Conservation (phyloP, 2,888 invertebrate species). For the Anodontia alba region DNA sequence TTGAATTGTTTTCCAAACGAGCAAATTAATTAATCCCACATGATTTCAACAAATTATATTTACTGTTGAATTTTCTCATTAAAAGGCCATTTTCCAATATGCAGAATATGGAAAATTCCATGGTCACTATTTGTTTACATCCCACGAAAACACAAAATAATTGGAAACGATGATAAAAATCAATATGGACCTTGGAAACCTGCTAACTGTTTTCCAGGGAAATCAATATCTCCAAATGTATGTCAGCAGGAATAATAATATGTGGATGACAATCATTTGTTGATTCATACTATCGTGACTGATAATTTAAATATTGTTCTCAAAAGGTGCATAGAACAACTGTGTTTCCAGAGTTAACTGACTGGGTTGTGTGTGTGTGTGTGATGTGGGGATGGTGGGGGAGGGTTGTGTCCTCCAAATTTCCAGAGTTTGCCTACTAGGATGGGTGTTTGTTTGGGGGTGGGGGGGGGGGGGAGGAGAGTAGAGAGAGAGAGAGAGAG, state of each 20-base stretch:
- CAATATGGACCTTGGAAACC: not conserved
- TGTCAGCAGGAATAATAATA: not conserved
- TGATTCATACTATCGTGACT: too few relatives aligned
- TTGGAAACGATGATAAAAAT: not conserved
- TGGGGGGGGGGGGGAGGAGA: too few relatives aligned
- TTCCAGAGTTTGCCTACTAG: too few relatives aligned
- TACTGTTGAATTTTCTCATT: not conserved
- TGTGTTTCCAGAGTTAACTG: too few relatives aligned
- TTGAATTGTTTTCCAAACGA: not conserved
- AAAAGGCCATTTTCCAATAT: not conserved
- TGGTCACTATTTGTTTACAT: not conserved
- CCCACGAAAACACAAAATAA: not conserved
- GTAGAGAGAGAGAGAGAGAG: too few relatives aligned
- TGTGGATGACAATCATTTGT: too few relatives aligned
- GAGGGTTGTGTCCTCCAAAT: too few relatives aligned
- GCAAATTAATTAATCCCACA: not conserved
- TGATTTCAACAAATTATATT: not conserved
- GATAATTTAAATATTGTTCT: too few relatives aligned
- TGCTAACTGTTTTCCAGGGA: not conserved
- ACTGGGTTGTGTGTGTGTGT: too few relatives aligned
- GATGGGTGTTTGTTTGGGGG: too few relatives aligned
- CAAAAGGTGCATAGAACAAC: too few relatives aligned
- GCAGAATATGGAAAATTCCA: slow-evolving; percentile 1
- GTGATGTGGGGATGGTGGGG: too few relatives aligned
- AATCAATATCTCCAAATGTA: not conserved